Base-by-base conservation (phyloP, 2,888 invertebrate genomes). In the Polydrusus cervinus region DNA sequence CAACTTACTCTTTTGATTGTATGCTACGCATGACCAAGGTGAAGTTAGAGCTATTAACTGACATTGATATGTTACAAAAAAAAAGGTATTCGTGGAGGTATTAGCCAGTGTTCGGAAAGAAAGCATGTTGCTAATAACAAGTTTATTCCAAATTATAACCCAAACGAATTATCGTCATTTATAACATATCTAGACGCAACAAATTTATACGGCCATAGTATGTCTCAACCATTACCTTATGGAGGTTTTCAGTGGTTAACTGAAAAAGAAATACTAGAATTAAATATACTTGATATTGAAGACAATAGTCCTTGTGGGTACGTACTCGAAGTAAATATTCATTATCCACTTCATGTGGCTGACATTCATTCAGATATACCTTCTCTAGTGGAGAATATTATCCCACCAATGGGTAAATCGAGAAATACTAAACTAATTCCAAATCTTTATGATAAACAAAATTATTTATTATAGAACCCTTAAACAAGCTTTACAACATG, bases 31-130 rank as follows among this genome's bases (percentile, higher is more conserved):
- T 14, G 40, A 30, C 20, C 11, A 40, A 13, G 13, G 13, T 14
- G 16, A 30, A 25, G 68, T 47, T 47, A 47, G 47, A 47, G 8
- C 13, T 47, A 5, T 8, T 47, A 14, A 47, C 47, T 5, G n/a
- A 47, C 14, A 1, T 8, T 2, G 47, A 47, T 68, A 62, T 14
- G 70, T 7, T n/a, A 67, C 53, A 61, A 20, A n/a, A 68, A 68
- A 40, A 13, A 38, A 6, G 14, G 40, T 20, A 30, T 68, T n/a
- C 9, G 64, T 13, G 40, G 65, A 9, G 64, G 70, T 18, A 9
- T 70, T 18, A 70, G 70, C 16, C 9, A 9, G 8, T 70, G 70
- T 64, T 5, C 13, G 3, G 9, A 2, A 2, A 40, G 61, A 43
- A 70, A 45, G 18, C 25, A 8, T 14, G n/a, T 20, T 1, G 70